Conservation (phyloP, 2,888 invertebrate genomes). For the Campoplex capitator region DNA sequence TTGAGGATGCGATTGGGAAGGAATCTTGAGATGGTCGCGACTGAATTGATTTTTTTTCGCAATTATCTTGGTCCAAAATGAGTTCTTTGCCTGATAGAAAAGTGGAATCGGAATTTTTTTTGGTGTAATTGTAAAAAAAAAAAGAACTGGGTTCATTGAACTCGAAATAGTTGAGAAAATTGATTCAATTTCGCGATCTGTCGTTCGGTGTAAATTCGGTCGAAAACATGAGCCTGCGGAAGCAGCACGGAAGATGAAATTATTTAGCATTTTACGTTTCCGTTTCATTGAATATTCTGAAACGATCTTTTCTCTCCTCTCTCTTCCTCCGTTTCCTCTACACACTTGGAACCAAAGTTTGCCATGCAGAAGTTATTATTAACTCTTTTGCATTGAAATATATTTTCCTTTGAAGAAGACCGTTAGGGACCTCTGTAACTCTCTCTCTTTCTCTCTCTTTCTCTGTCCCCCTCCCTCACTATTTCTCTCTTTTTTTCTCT, state of each 20-base stretch:
- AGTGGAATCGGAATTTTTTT: background rate
- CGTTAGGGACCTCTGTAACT: constrained; percentile 59
- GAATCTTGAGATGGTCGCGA: too few relatives aligned
- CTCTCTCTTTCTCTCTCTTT: background rate
- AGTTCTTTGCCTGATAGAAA: too few relatives aligned
- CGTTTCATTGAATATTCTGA: constrained; percentile 46
- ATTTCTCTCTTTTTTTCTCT: constrained; percentile 2
- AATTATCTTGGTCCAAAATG: too few relatives aligned
- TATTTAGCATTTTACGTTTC: constrained; percentile 30
- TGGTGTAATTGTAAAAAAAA: too few relatives aligned
- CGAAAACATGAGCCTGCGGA: background rate
- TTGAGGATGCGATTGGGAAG: too few relatives aligned
- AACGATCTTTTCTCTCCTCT: background rate
- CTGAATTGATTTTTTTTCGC: too few relatives aligned
- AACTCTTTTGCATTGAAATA: constrained; percentile 76
- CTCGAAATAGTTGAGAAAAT: background rate
- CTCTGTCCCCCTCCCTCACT: constrained; percentile 1
- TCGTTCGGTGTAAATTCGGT: background rate
- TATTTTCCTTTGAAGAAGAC: constrained; percentile 75
- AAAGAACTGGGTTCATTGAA: background rate
- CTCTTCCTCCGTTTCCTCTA: background rate
- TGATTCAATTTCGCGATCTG: background rate
- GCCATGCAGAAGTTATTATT: constrained; percentile 73
- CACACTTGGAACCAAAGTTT: constrained; percentile 25
- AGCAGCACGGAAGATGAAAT: background rate